Conservation (phyloP, 2,113 vertebrate genomes). For the Delphinapterus leucas region DNA sequence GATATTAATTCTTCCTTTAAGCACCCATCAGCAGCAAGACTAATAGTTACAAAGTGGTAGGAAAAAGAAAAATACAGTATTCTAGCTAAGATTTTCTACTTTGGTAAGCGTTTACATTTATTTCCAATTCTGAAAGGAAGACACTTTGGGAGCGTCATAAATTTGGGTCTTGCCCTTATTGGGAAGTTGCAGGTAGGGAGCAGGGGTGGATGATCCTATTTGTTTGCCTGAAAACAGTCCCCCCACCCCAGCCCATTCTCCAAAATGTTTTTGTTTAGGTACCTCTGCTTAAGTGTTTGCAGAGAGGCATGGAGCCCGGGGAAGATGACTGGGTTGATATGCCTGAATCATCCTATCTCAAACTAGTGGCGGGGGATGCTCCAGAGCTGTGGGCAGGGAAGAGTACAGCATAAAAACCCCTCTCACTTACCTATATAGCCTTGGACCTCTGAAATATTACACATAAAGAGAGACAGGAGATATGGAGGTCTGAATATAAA, state of each 20-base stretch:
- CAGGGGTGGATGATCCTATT: background rate
- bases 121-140: background rate
- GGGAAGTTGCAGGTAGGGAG: background rate
- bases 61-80: background rate
- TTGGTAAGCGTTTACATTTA: background rate
- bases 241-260: background rate
- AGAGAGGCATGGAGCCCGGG: background rate
- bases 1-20: background rate
- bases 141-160: background rate
- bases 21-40: background rate
- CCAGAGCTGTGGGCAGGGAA: background rate
- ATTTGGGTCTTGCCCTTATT: background rate
- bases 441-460: background rate
- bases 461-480: background rate
- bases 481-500: background rate
- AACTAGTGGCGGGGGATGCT: background rate
- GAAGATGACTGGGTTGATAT: too few relatives aligned
- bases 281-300: background rate
- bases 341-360: background rate
- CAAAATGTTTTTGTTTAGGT: background rate
- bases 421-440: background rate
- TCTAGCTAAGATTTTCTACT: background rate
- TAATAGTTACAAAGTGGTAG: background rate
- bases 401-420: background rate
- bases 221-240: background rate